Evolutionary conservation across 1,140 invertebrate species (phyloP).

Genomic region (Sitodiplosis mosellana): DNA sequence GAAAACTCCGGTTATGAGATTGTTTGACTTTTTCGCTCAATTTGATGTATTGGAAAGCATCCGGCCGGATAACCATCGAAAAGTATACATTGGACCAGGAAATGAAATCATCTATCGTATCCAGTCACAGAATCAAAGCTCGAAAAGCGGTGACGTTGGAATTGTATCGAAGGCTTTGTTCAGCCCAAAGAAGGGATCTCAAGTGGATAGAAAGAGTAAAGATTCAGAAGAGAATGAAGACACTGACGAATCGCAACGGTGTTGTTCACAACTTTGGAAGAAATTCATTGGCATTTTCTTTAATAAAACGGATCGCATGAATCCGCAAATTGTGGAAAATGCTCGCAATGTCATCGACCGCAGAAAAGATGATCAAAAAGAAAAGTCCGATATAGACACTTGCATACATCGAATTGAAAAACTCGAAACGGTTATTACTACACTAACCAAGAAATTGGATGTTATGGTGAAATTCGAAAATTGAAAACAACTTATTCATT

Average conservation of each 20-base stretch:
- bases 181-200: neutral
- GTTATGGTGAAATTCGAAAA: neutral
- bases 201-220: neutral
- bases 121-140: neutral
- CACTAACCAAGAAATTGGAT: neutral
- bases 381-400: neutral
- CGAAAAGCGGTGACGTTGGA: neutral
- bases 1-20: neutral
- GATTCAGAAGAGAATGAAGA: neutral
- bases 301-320: neutral
- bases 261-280: neutral
- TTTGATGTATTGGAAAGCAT: neutral
- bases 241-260: neutral
- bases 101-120: neutral
- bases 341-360: neutral
- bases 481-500: neutral
- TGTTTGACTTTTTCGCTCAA: neutral
- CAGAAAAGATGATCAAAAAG: neutral
- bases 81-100: neutral
- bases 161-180: neutral
- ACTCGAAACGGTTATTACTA: neutral
- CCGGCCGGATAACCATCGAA: neutral
- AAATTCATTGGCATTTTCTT: neutral
- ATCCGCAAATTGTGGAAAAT: constrained; percentile 1
- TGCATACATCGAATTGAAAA: neutral